A percentile compares a stretch with the other conserved stretches of the same genome.
Evolutionary conservation across 2,888 invertebrate genomes (phyloP).

Genomic region (Yponomeuta malinellus): DNA sequence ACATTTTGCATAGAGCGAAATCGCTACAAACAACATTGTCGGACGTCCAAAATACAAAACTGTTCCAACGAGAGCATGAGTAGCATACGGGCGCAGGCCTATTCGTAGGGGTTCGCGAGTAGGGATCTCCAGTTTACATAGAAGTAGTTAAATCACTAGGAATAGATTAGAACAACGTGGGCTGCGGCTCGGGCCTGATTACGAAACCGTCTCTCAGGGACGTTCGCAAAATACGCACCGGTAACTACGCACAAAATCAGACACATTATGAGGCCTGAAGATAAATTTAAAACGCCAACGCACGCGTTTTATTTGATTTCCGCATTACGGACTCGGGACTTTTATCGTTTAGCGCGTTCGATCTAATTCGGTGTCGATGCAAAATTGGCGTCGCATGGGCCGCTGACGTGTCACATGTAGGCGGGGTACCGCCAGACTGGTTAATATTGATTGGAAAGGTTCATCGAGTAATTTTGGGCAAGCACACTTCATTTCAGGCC

Average conservation of each 20-base stretch:
- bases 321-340: slow-evolving; percentile 54
- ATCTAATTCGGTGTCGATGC: slow-evolving; percentile 50
- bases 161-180: slow-evolving; percentile 65
- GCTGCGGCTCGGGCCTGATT: slow-evolving; percentile 50
- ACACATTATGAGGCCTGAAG: slow-evolving; percentile 55
- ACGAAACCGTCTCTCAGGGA: slow-evolving; percentile 55
- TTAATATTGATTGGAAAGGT: no score
- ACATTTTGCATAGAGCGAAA: slow-evolving; percentile 56
- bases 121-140: slow-evolving; percentile 2
- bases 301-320: slow-evolving; percentile 65
- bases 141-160: slow-evolving; percentile 23
- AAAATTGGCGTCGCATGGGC: slow-evolving; percentile 57
- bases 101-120: slow-evolving; percentile 18
- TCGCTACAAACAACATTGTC: slow-evolving; percentile 44
- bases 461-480: no score
- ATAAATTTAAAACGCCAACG: slow-evolving; percentile 67
- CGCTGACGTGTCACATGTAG: slow-evolving; percentile 48
- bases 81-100: neutral
- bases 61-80: neutral
- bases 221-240: slow-evolving; percentile 42
- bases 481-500: no score
- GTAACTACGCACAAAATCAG: slow-evolving; percentile 52
- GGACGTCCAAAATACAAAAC: slow-evolving; percentile 37
- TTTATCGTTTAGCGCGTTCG: slow-evolving; percentile 52
- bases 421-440: slow-evolving; percentile 28